Conservation (phyloP, 2,113 vertebrate genomes). For the Tragulus kanchil region DNA sequence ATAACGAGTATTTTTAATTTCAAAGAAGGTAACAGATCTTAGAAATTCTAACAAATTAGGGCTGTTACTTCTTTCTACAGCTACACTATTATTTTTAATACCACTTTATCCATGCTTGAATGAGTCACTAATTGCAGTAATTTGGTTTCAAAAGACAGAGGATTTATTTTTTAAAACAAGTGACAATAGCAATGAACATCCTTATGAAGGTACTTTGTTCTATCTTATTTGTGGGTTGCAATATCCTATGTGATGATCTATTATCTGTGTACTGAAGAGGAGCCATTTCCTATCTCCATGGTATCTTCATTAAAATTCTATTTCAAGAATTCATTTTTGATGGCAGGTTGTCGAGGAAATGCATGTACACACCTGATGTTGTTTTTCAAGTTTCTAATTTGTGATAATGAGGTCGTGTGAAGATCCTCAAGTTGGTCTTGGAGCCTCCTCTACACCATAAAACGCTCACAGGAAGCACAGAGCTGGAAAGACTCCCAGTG, state of each 20-base stretch:
- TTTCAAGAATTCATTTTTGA: conserved; percentile 71
- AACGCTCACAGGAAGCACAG: background rate
- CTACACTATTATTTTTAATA: conserved; percentile 49
- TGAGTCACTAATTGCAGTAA: conserved; percentile 55
- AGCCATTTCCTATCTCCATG: background rate
- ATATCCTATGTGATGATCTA: conserved; percentile 24
- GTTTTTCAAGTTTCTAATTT: conserved; percentile 45
- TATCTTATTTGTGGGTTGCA: background rate
- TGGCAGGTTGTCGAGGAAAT: conserved; percentile 44
- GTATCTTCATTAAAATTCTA: conserved; percentile 13
- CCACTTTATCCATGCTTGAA: conserved; percentile 18
- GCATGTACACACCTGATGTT: background rate
- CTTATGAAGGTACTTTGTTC: conserved; percentile 56
- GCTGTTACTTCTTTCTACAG: background rate
- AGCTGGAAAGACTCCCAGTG: background rate
- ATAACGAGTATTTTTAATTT: conserved; percentile 42
- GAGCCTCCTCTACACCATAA: background rate
- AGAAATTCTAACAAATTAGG: conserved; percentile 36
- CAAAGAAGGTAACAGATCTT: conserved; percentile 30
- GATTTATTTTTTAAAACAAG: background rate
- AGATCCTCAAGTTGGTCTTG: background rate
- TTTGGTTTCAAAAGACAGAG: conserved; percentile 53
- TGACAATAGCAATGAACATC: background rate
- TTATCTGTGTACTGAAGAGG: conserved; percentile 9
- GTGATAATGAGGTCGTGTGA: conserved; percentile 39